Evolutionary conservation across 2,888 invertebrate genomes (phyloP).

Genomic region (Pyrochroa serraticornis): DNA sequence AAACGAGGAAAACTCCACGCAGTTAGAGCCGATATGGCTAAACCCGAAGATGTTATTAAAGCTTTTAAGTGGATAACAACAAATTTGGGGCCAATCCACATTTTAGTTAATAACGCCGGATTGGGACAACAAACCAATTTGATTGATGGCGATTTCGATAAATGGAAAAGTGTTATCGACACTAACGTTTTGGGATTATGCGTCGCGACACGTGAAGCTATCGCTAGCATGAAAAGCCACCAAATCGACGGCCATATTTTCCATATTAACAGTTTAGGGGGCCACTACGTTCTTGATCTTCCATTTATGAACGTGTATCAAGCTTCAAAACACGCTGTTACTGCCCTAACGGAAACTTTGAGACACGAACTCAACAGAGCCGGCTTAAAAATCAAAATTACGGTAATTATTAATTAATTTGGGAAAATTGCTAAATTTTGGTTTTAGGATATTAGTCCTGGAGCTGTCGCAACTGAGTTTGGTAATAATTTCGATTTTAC

Average conservation of each 20-base stretch:
- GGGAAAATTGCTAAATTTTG: too few species aligned
- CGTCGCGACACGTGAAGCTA: constrained; percentile 20
- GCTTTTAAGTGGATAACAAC: constrained; percentile 6
- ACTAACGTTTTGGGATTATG: constrained; percentile 15
- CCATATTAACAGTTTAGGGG: constrained; percentile 25
- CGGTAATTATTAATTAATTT: constrained; percentile 3
- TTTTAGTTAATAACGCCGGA: constrained; percentile 10
- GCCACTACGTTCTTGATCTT: not conserved
- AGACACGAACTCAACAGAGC: constrained; percentile 1
- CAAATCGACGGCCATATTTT: constrained; percentile 18
- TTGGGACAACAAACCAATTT: constrained; percentile 17
- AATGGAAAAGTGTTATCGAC: constrained; percentile 32
- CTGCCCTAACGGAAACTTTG: constrained; percentile 7
- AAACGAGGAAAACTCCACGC: constrained; percentile 11
- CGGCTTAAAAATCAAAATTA: constrained; percentile 13
- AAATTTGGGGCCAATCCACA: constrained; percentile 2
- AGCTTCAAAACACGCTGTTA: constrained; percentile 16
- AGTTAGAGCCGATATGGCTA: constrained; percentile 3
- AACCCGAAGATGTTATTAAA: constrained; percentile 2
- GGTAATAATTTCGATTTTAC: not conserved
- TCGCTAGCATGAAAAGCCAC: constrained; percentile 17
- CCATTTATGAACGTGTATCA: constrained; percentile 8
- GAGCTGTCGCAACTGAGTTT: constrained; percentile 31
- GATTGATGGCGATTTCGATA: constrained; percentile 30
- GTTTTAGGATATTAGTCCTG: constrained; percentile 41